Conservation (phyloP, 2,888 invertebrate species). For the Lypha dubia region DNA sequence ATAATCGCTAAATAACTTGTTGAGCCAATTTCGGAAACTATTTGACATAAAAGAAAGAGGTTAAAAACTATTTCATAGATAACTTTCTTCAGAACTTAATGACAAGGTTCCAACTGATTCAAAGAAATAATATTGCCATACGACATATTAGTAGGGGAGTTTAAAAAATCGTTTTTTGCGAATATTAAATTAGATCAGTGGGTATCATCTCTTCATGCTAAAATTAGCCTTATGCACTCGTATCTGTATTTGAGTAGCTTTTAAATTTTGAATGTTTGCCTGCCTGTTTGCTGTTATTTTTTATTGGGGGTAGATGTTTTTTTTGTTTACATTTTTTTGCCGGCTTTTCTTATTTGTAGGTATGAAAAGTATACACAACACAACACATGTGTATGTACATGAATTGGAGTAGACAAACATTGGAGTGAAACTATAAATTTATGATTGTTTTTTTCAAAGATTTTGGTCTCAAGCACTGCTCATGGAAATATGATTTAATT, state of each 20-base stretch:
- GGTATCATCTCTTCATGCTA: conserved; percentile 1
- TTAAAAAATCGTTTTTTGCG: not conserved
- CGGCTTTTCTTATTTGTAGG: conserved; percentile 23
- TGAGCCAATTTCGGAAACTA: too few relatives aligned
- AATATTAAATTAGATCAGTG: conserved; percentile 34
- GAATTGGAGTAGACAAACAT: conserved; percentile 2
- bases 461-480: conserved; percentile 27
- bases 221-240: conserved; percentile 15
- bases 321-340: conserved; percentile 47
- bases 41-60: too few relatives aligned
- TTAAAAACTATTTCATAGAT: too few relatives aligned
- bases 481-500: not conserved
- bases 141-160: not conserved
- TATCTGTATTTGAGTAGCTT: conserved; percentile 19
- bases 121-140: not conserved
- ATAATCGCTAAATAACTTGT: too few relatives aligned
- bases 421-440: conserved; percentile 20
- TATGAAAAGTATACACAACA: conserved; percentile 8
- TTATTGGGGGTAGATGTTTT: conserved; percentile 22
- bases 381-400: not conserved
- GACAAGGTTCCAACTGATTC: not conserved
- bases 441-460: not conserved
- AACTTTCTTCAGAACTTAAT: too few relatives aligned
- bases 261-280: conserved; percentile 24
- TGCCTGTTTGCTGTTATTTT: not conserved